Conservation (phyloP, 2,888 invertebrate species). For the Cryptus viduatorius region DNA sequence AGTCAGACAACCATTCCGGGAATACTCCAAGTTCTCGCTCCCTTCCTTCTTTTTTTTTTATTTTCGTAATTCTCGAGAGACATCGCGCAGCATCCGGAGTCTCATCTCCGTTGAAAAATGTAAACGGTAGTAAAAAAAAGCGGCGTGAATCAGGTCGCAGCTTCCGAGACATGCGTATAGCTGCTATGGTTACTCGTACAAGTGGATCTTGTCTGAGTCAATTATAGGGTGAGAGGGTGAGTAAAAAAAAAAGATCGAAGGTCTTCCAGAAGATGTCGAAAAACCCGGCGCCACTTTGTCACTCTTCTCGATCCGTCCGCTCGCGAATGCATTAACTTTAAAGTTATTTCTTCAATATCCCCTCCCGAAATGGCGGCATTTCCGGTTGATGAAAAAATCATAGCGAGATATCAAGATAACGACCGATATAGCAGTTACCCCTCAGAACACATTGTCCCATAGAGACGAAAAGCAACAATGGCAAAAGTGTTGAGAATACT, state of each 20-base stretch:
- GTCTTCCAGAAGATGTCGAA: constrained; percentile 39
- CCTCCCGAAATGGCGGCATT: constrained; percentile 20
- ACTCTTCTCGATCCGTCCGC: constrained; percentile 10
- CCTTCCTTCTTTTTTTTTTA: constrained; percentile 26
- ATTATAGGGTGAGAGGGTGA: constrained; percentile 8
- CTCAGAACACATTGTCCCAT: constrained; percentile 33
- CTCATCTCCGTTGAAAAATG: constrained; percentile 55
- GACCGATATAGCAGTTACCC: constrained; percentile 48
- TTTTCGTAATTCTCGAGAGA: constrained; percentile 37
- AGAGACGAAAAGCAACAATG: constrained; percentile 29
- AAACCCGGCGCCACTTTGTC: constrained; percentile 51
- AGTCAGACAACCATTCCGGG: constrained; percentile 67
- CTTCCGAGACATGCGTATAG: constrained; percentile 53
- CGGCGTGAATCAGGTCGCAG: constrained; percentile 61
- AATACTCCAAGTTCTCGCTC: constrained; percentile 60
- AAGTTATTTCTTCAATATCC: constrained; percentile 24
- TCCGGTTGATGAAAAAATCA: constrained; percentile 57
- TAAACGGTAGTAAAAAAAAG: constrained; percentile 56
- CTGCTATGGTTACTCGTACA: constrained; percentile 31
- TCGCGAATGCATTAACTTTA: not conserved
- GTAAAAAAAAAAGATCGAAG: constrained; percentile 45
- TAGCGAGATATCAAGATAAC: constrained; percentile 59
- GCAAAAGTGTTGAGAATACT: constrained; percentile 32
- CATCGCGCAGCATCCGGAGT: constrained; percentile 54
- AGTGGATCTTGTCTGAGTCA: constrained; percentile 53